These are phyloP conservation scores for Drosophila nebulosa DNA, from an alignment of 1,140 invertebrate genomes.

Conservation along the genomic window DNA sequence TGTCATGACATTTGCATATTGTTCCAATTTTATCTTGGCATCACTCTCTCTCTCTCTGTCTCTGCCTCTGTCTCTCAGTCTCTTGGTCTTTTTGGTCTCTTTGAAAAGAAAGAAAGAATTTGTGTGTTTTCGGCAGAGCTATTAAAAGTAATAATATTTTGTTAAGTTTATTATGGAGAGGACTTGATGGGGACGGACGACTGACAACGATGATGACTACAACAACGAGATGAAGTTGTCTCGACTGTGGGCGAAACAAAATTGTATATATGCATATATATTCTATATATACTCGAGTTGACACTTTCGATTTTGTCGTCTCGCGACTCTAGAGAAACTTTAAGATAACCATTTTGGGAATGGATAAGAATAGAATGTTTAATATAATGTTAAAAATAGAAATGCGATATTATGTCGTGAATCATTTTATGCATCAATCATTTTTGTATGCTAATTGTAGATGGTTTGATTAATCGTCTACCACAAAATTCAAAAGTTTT, in stretches of 20 bases:
- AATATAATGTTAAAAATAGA: not conserved
- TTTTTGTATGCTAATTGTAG: not conserved
- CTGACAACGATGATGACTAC: conserved; percentile 10
- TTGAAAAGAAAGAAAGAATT: conserved; percentile 17
- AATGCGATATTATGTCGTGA: not conserved
- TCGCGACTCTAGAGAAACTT: not conserved
- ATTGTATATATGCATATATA: not conserved
- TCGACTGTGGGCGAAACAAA: not conserved
- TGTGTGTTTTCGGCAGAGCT: conserved; percentile 44
- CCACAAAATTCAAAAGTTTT: not conserved
- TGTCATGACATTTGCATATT: conserved; percentile 61
- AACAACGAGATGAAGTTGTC: not conserved
- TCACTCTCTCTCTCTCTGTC: conserved; percentile 25
- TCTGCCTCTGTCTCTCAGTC: too few species aligned
- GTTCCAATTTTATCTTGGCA: conserved; percentile 68
- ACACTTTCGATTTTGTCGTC: conserved; percentile 29
- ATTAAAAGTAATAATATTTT: conserved; percentile 68
- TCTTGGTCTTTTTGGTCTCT: too few species aligned
- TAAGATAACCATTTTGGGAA: not conserved
- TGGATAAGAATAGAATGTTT: not conserved
- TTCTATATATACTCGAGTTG: not conserved
- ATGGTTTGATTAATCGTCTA: not conserved
- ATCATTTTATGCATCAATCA: not conserved
- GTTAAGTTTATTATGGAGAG: conserved; percentile 52
- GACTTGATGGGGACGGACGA: not conserved